phyloP scores from a whole-genome alignment of 2,888 invertebrate genomes.

The Seladonia tumulorum region DNA sequence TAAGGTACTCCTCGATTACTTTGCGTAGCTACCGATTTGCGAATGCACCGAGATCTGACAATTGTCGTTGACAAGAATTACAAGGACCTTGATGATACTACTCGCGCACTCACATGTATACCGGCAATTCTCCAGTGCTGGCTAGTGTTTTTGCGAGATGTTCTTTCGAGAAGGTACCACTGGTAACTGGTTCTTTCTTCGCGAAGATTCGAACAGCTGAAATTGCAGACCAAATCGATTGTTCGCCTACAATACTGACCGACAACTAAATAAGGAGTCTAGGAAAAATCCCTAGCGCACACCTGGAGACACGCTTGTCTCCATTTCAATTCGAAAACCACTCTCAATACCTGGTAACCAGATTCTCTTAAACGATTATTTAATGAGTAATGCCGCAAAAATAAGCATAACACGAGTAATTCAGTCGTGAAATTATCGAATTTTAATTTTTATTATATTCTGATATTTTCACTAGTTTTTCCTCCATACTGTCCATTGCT shows the following conservation, averaged over 20 bases:
- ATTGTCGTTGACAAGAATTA: conserved; percentile 10
- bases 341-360: neutral
- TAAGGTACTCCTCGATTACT: conserved; percentile 17
- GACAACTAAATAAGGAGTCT: conserved; percentile 30
- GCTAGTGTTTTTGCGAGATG: conserved; percentile 67
- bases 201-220: conserved; percentile 57
- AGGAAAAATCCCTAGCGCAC: conserved; percentile 57
- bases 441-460: neutral
- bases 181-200: conserved; percentile 61
- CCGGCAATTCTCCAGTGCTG: conserved; percentile 47
- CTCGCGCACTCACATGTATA: conserved; percentile 53
- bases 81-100: conserved; percentile 12
- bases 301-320: conserved; percentile 11
- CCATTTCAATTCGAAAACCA: neutral
- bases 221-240: conserved; percentile 53
- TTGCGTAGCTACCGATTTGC: conserved; percentile 10
- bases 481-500: neutral
- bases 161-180: conserved; percentile 68
- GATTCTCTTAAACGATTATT: neutral
- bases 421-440: neutral
- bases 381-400: neutral
- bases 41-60: conserved; percentile 17
- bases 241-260: conserved; percentile 21
- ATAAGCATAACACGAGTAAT: neutral
- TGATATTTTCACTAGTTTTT: neutral